A percentile compares a stretch with the other conserved stretches of the same genome.
Evolutionary conservation across 2,113 vertebrate species (phyloP).

Genomic region (Pterocles orientalis): DNA sequence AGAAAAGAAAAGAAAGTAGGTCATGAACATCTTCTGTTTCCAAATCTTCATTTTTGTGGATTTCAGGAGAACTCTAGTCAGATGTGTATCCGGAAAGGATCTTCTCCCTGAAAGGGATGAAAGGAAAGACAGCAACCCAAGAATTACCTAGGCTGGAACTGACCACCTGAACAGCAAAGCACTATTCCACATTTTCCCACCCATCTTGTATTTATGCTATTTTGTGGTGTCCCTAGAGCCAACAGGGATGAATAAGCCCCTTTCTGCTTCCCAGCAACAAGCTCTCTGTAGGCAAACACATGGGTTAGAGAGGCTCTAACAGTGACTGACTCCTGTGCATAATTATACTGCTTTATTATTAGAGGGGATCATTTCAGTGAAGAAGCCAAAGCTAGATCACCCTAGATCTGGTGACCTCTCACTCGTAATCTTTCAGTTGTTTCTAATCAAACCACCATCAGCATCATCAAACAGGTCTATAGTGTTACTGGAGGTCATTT

Average conservation of each 20-base stretch:
- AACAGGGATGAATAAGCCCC: neutral
- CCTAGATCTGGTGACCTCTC: neutral
- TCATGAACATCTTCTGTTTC: neutral
- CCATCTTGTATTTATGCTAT: neutral
- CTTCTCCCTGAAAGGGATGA: neutral
- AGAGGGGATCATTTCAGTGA: neutral
- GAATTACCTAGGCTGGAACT: neutral
- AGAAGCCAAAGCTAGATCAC: neutral
- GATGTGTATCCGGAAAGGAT: neutral
- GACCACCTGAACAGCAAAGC: neutral
- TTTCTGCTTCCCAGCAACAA: neutral
- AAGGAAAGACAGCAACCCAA: neutral
- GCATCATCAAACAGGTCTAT: accelerated
- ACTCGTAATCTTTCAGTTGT: neutral
- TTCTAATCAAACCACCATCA: neutral
- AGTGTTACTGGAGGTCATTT: neutral
- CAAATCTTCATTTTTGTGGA: neutral
- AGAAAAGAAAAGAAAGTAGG: neutral
- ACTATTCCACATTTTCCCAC: neutral
- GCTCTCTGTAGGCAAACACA: neutral
- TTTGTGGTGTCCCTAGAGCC: neutral
- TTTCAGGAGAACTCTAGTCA: neutral
- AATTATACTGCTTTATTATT: neutral
- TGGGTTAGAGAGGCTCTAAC: neutral
- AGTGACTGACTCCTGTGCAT: neutral